These are phyloP conservation scores for Dynastes grantii DNA, from an alignment of 2,888 invertebrate genomes.

Conservation along the genomic window DNA sequence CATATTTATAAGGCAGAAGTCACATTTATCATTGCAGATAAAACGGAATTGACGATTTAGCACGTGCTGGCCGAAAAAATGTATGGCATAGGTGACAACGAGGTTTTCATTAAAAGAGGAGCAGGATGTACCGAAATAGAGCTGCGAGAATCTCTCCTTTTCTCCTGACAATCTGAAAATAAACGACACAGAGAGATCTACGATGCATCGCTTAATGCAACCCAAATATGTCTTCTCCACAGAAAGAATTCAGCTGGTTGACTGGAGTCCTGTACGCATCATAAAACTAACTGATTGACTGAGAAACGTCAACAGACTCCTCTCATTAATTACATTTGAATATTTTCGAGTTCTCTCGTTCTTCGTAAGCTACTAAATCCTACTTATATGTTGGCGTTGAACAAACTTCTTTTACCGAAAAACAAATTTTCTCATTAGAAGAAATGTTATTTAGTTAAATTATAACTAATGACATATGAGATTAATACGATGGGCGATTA, in stretches of 20 bases:
- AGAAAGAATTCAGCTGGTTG: slow-evolving; percentile 31
- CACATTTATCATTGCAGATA: slow-evolving; percentile 40
- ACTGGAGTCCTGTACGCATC: slow-evolving; percentile 53
- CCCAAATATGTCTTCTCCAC: slow-evolving; percentile 30
- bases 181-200: slow-evolving; percentile 46
- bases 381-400: neutral
- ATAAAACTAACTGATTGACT: slow-evolving; percentile 61
- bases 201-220: slow-evolving; percentile 29
- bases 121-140: slow-evolving; percentile 53
- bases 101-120: slow-evolving; percentile 50
- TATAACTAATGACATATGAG: no score
- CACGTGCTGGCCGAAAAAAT: slow-evolving; percentile 34
- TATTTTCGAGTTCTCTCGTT: slow-evolving; percentile 52
- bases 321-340: slow-evolving; percentile 58
- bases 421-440: slow-evolving; percentile 7
- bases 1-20: slow-evolving; percentile 22
- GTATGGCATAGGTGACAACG: slow-evolving; percentile 39
- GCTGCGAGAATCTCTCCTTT: slow-evolving; percentile 33
- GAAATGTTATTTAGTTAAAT: no score
- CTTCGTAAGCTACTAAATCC: slow-evolving; percentile 19
- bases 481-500: no score
- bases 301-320: slow-evolving; percentile 60
- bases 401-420: slow-evolving; percentile 1
- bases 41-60: slow-evolving; percentile 45
- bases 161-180: slow-evolving; percentile 45